Conservation (phyloP, 1,140 invertebrate genomes). For the Diabrotica virgifera region DNA sequence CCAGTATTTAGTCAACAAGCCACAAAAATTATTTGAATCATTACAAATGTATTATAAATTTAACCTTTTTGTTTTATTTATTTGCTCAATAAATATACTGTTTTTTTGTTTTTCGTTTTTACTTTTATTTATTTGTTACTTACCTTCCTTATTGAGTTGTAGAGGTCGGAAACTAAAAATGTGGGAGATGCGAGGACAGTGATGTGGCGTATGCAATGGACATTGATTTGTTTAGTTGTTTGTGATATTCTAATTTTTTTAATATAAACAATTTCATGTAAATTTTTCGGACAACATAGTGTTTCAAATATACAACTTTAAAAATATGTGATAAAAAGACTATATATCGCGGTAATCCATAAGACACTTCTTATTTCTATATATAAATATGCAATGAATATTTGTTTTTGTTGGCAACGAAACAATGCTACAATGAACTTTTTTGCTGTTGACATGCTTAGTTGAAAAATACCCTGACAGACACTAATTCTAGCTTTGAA, state of each 20-base stretch:
- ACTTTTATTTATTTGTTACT: not conserved
- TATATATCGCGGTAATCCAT: slow-evolving; percentile 33
- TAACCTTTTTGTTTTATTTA: not conserved
- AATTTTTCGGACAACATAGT: slow-evolving; percentile 20
- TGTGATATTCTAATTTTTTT: slow-evolving; percentile 22
- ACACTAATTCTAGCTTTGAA: slow-evolving; percentile 5
- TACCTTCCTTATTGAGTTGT: slow-evolving; percentile 8
- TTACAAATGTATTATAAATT: not conserved
- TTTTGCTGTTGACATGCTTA: slow-evolving; percentile 14
- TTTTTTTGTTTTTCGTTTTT: slow-evolving; percentile 18
- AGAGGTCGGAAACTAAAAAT: not conserved
- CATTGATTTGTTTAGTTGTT: slow-evolving; percentile 7
- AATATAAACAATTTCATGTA: slow-evolving; percentile 20
- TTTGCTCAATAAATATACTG: slow-evolving; percentile 6
- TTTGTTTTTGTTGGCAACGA: slow-evolving; percentile 37
- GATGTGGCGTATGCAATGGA: slow-evolving; percentile 3
- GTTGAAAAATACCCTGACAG: slow-evolving; percentile 11
- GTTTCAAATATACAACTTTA: slow-evolving; percentile 25
- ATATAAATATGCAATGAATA: slow-evolving; percentile 38
- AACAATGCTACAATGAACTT: slow-evolving; percentile 32
- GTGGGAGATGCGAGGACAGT: not conserved
- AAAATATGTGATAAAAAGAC: slow-evolving; percentile 38
- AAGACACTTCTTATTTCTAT: slow-evolving; percentile 31
- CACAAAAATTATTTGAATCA: no score
- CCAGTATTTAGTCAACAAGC: no score